Evolutionary conservation across 2,888 invertebrate genomes (phyloP), one percentile per base, ranked within the genome.

Genomic region (Odontomyia ornata): DNA sequence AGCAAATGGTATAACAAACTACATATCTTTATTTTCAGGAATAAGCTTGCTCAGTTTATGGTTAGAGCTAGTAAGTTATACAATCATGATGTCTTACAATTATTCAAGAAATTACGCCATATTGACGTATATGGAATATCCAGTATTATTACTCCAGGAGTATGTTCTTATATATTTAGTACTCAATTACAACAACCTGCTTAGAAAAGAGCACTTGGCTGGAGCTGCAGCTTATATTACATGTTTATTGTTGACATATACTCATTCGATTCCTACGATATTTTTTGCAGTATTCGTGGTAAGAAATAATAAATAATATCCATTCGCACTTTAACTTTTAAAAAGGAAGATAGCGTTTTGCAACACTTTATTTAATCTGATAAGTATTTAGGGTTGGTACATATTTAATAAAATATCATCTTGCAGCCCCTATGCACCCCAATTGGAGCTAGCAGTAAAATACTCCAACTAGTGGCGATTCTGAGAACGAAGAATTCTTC

Each of bases 101-200:
- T 93, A 89, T 81, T 89, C 90, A 36, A 93, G 92, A 83, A 89
- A 89, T 13, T 95, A 95, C 84, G 89, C 92, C 13, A 81, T 93
- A 11, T 87, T 94, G 80, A 93, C 94, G 0, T 96, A 95, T 82
- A 86, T 95, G 89, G 96, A 96, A 83, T 95, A 95, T 85, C 94
- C 95, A 0, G 91, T 95, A 62, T 91, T 95, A 80, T 85, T 95
- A 77, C 72, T 91, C 1, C 95, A 95, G 88, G 91, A 95, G 82
- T 91, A 92, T 80, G 87, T 93, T 9, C 86, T 95, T 79, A 89
- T 95, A 80, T 92, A 89, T 83, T 89, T 92, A 76, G 93, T 93
- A 1, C 86, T 95, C 77, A 90, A 91, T 82, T 95, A 92, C 83
- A 90, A 91, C 82, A 87, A 89, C 43, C 81, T 89, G 79, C 82